Evolutionary conservation across 2,113 vertebrate genomes (phyloP).

Genomic region (Caloenas nicobarica): DNA sequence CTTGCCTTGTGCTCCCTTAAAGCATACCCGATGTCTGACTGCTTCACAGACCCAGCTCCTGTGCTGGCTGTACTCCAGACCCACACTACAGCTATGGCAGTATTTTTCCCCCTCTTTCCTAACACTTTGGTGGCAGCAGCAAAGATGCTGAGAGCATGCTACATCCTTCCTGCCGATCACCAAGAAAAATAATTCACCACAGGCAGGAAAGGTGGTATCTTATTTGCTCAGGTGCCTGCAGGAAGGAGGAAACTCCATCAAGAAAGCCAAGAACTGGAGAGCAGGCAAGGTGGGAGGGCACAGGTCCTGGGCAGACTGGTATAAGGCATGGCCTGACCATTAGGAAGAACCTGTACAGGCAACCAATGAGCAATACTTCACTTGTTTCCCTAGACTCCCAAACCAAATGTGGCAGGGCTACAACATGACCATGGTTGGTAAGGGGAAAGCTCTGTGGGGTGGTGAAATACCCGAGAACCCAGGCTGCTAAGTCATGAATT

Average conservation of each 20-base stretch:
- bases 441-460: not conserved
- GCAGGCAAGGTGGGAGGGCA: not conserved
- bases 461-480: not conserved
- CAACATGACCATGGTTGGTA: not conserved
- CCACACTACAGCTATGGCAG: not conserved
- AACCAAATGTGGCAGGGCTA: not conserved
- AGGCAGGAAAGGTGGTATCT: not conserved
- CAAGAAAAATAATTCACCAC: not conserved
- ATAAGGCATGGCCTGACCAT: not conserved
- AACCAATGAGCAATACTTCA: not conserved
- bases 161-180: not conserved
- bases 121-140: not conserved
- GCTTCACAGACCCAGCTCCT: not conserved
- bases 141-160: not conserved
- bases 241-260: not conserved
- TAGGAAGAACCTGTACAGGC: not conserved
- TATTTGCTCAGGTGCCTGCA: not conserved
- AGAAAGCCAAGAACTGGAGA: not conserved
- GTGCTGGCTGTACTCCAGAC: rapidly evolving
- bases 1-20: not conserved
- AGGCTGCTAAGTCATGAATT: rapidly evolving
- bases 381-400: not conserved
- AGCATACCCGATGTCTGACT: rapidly evolving
- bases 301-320: not conserved
- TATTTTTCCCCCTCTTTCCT: not conserved